A percentile compares a stretch with the other conserved stretches of the same genome.
These are phyloP conservation scores for Coleophora deauratella DNA, from an alignment of 2,888 invertebrate genomes.

Conservation along the genomic window DNA sequence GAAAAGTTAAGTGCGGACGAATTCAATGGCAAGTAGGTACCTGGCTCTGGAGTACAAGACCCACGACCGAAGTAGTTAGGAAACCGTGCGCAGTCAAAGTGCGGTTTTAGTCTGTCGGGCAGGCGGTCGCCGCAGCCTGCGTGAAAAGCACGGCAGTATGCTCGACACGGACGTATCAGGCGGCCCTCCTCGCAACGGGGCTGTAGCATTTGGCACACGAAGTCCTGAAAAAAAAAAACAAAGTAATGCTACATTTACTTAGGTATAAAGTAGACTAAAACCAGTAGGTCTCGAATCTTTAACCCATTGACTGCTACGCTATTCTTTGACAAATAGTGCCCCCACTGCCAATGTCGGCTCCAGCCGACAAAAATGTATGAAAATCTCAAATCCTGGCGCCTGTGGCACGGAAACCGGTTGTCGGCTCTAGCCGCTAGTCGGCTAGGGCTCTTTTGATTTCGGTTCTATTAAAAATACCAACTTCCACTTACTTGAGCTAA, in stretches of 20 bases:
- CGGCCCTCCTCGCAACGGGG: conserved; percentile 81
- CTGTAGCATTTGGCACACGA: conserved; percentile 89
- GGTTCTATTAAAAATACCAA: no score
- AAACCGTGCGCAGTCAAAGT: conserved; percentile 85
- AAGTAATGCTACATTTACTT: no score
- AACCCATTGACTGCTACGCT: no score
- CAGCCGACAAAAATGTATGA: no score
- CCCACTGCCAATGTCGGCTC: no score
- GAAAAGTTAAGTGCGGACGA: conserved; percentile 2
- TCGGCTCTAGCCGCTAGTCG: no score
- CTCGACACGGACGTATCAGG: conserved; percentile 82
- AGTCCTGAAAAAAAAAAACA: conserved; percentile 68
- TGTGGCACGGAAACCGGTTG: no score
- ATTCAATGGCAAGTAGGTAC: conserved; percentile 44
- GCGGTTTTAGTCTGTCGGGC: conserved; percentile 79
- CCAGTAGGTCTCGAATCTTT: no score
- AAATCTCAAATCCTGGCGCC: no score
- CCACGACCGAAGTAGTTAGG: conserved; percentile 85
- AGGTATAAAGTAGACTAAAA: no score
- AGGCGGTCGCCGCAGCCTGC: conserved; percentile 86
- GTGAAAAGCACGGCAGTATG: conserved; percentile 90
- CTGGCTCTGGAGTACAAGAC: conserved; percentile 85
- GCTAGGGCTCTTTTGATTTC: no score
- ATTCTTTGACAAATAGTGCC: no score
- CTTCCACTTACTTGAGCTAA: conserved; percentile 77